Base-by-base conservation (phyloP, 2,888 invertebrate species). In the Heliconius sara region DNA sequence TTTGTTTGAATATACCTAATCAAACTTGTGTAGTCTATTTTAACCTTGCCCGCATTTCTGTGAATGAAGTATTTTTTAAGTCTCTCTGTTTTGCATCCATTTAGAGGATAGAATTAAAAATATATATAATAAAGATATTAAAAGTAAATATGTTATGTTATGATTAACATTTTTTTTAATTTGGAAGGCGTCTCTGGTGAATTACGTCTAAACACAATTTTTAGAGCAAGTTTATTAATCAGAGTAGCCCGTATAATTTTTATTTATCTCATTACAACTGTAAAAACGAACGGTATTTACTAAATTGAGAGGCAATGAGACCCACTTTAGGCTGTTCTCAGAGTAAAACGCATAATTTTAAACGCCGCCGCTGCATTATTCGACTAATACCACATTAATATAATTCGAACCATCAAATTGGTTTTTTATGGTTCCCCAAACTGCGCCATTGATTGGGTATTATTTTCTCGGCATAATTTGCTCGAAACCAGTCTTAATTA, bases 281-380 rank as follows among this genome's bases (percentile, higher is more conserved):
- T 83, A 81, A 83, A 80, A 79, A 67, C 74, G 74, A 82, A 82
- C 83, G 79, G 84, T 84, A 80, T 74, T 65, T 77, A 79, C 72
- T 77, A 77, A 73, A 80, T 78, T 74, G 76, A 80, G 78, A 77
- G 82, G 71, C 79, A 79, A 82, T 78, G 80, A 82, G 82, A 79
- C 82, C 81, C 76, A 80, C 80, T 81, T 83, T 79, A 80, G 81
- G 78, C 16, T 77, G 71, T 84, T 79, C 71, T 68, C 80, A 81
- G 77, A 76, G 67, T 76, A 81, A 78, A 78, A 74, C 76, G 77
- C 77, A 81, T 79, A 78, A 82, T 73, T 76, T 76, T 81, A 30
- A 82, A 80, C 66, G 73, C 47, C 66, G 65, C 34, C 39, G 52
- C 77, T 77, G 79, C 81, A 80, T 79, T 78, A 83, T 76, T 79